Evolutionary conservation across 2,888 invertebrate species (phyloP), one percentile per base, ranked within the genome.

Genomic region (Conistra vaccinii): DNA sequence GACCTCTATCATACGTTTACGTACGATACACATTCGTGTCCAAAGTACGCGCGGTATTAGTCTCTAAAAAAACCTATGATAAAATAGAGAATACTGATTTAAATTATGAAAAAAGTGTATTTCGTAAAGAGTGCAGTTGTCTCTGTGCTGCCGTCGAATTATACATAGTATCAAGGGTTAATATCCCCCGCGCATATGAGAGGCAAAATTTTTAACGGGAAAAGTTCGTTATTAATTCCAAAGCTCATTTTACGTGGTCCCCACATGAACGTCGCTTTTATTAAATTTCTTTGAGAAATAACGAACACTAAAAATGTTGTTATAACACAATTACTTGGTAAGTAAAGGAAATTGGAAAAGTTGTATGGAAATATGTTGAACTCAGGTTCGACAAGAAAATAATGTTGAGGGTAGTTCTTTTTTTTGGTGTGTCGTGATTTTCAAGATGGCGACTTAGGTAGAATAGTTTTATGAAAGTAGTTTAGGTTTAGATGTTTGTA

Each of bases 201-300:
- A 76, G 29, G 81, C 68, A 68, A 81, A 80, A 73, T 78, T 88
- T 88, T 85, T 80, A 85, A 88, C 84, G 84, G 82, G 78, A 80
- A 87, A 87, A 87, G 78, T 87, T 88, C 12, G 51, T 84, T 87
- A 88, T 88, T 87, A 87, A 88, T 88, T 84, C 81, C 69, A 32
- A 74, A 84, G 78, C 82, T 78, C 79, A 80, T 87, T 88, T 87
- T 88, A 87, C 80, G 81, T 79, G 73, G 84, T 84, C 83, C 84
- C 84, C 88, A 88, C 78, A 88, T 87, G 87, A 85, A 80, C 78
- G 87, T 71, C 75, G 82, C 69, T 85, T 81, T 78, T 87, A 87
- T 87, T 88, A 87, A 87, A 87, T 88, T 87, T 87, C 88, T 88
- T 87, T 78, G 81, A 76, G 75, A 81, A 88, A 87, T 84, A 85